These are phyloP conservation scores for Tadarida brasiliensis DNA, from an alignment of 2,797 vertebrate genomes.

Conservation along the genomic window DNA sequence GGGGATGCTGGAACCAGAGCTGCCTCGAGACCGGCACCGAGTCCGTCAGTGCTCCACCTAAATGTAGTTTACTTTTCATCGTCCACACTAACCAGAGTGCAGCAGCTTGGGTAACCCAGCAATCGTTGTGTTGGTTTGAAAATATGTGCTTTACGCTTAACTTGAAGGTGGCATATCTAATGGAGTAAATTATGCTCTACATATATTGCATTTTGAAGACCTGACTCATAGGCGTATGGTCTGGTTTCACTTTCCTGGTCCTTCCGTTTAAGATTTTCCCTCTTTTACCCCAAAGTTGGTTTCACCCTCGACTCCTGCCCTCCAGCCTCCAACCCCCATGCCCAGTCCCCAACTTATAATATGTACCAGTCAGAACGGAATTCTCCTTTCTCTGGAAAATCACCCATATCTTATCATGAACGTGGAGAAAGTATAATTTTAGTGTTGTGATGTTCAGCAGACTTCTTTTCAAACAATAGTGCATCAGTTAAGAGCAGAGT, in stretches of 20 bases:
- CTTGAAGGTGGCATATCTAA: neutral
- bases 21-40: neutral
- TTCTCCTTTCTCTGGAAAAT: neutral
- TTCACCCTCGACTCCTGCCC: neutral
- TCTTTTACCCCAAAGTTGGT: neutral
- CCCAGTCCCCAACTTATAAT: too few relatives aligned
- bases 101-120: neutral
- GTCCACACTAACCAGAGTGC: neutral
- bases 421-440: neutral
- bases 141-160: neutral
- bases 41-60: neutral
- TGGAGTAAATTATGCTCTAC: neutral
- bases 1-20: conserved; percentile 11
- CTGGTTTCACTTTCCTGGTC: conserved; percentile 18
- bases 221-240: neutral
- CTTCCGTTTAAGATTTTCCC: neutral
- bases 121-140: neutral
- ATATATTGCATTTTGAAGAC: neutral
- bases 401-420: neutral
- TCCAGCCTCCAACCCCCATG: neutral
- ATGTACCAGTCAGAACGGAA: neutral
- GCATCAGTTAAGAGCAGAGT: neutral
- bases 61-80: conserved; percentile 27
- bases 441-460: neutral
- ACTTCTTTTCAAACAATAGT: neutral